Conservation (phyloP, 2,888 invertebrate species). For the Cephus spinipes region DNA sequence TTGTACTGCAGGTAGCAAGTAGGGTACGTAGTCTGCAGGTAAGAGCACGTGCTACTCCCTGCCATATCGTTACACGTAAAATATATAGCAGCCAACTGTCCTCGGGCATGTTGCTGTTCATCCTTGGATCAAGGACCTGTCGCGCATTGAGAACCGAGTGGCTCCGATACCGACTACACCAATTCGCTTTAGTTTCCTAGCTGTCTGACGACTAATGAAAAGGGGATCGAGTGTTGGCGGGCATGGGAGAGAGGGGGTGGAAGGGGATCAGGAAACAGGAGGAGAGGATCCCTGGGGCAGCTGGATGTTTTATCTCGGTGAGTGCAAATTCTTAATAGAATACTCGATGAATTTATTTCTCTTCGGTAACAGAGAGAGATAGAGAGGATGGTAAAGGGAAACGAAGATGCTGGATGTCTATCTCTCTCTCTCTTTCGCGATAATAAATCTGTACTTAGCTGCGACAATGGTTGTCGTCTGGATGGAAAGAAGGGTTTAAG, state of each 20-base stretch:
- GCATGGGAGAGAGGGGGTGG: background rate
- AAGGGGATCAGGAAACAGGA: slow-evolving; percentile 20
- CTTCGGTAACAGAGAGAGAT: slow-evolving; percentile 42
- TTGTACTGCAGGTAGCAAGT: background rate
- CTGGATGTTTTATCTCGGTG: slow-evolving; percentile 32
- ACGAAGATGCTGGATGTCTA: slow-evolving; percentile 18
- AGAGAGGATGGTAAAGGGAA: slow-evolving; percentile 17
- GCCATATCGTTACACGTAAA: background rate
- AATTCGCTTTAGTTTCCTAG: slow-evolving; percentile 14
- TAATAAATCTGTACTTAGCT: slow-evolving; percentile 61
- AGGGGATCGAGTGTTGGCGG: background rate
- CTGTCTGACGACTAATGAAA: slow-evolving; percentile 9
- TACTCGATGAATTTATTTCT: slow-evolving; percentile 61
- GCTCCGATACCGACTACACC: slow-evolving; percentile 8
- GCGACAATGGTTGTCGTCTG: slow-evolving; percentile 50
- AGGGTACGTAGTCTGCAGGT: background rate
- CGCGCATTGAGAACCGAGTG: background rate
- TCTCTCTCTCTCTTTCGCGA: slow-evolving; percentile 34
- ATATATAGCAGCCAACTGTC: background rate
- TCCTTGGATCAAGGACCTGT: background rate
- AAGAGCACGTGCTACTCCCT: background rate
- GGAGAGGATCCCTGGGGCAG: slow-evolving; percentile 26
- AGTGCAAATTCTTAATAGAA: slow-evolving; percentile 56
- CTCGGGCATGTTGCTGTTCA: background rate
- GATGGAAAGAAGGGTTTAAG: slow-evolving; percentile 59